Conservation (phyloP, 2,888 invertebrate species). For the Acanthoscelides obtectus region DNA sequence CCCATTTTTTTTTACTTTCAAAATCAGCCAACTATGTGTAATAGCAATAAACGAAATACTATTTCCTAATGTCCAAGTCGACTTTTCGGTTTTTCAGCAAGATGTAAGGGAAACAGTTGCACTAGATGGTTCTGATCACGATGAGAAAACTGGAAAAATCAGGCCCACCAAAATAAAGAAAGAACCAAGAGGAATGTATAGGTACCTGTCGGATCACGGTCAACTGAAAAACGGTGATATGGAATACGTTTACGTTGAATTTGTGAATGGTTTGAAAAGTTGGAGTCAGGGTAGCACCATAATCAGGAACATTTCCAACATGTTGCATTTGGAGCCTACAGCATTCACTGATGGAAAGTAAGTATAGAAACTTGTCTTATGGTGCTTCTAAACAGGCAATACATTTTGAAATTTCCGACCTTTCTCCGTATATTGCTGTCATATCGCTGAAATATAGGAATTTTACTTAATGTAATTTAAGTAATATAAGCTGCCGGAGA, state of each 20-base stretch:
- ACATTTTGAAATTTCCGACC: too few species aligned
- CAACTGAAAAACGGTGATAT: constrained; percentile 53
- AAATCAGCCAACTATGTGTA: too few species aligned
- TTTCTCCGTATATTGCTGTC: too few species aligned
- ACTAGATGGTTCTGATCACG: background rate
- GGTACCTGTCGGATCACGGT: constrained; percentile 37
- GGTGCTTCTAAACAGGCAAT: too few species aligned
- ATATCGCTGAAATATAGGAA: too few species aligned
- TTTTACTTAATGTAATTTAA: too few species aligned
- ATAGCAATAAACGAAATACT: too few species aligned
- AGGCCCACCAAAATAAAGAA: constrained; percentile 44
- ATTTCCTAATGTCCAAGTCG: too few species aligned
- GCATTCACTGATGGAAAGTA: constrained; percentile 63
- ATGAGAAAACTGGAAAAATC: constrained; percentile 7
- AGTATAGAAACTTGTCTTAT: too few species aligned
- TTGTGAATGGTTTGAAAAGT: constrained; percentile 64
- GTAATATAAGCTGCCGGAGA: too few species aligned
- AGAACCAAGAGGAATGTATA: constrained; percentile 41
- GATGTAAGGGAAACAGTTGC: background rate
- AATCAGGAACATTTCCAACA: constrained; percentile 63
- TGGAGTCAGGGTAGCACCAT: constrained; percentile 74
- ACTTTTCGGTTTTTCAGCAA: background rate
- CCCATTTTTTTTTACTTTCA: too few species aligned
- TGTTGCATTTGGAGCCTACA: constrained; percentile 62
- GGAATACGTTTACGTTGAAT: constrained; percentile 72